Conservation (phyloP, 2,888 invertebrate genomes). For the Melitaea athalia region DNA sequence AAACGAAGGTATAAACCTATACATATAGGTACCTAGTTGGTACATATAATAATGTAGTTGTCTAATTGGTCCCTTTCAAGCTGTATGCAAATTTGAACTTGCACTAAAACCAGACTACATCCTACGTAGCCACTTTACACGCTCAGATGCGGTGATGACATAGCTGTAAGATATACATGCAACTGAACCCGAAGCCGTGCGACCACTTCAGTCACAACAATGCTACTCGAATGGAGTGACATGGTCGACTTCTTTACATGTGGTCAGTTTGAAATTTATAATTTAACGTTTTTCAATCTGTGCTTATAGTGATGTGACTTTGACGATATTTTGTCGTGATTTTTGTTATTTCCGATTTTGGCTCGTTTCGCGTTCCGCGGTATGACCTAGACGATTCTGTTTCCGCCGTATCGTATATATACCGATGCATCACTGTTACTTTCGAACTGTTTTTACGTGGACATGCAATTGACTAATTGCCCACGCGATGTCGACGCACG, state of each 20-base stretch:
- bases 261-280: slow-evolving; percentile 65
- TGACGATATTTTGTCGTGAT: slow-evolving; percentile 37
- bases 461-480: slow-evolving; percentile 55
- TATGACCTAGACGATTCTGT: slow-evolving; percentile 48
- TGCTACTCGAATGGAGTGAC: slow-evolving; percentile 79
- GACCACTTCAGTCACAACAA: slow-evolving; percentile 71
- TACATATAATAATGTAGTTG: background rate
- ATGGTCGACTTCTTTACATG: slow-evolving; percentile 74
- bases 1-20: too few species aligned
- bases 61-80: background rate
- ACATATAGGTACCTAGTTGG: too few species aligned
- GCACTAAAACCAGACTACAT: slow-evolving; percentile 50
- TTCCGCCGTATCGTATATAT: slow-evolving; percentile 52
- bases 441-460: slow-evolving; percentile 61
- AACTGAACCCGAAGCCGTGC: slow-evolving; percentile 54
- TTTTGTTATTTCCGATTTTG: slow-evolving; percentile 52
- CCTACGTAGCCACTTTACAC: slow-evolving; percentile 48
- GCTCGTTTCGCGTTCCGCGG: slow-evolving; percentile 53
- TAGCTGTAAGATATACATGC: slow-evolving; percentile 56
- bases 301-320: slow-evolving; percentile 35
- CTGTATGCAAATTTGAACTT: slow-evolving; percentile 49
- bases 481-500: slow-evolving; percentile 63
- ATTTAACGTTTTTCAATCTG: slow-evolving; percentile 41
- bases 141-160: slow-evolving; percentile 48
- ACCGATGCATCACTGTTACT: slow-evolving; percentile 64